These are phyloP conservation scores for Buathra laborator DNA, from an alignment of 2,888 invertebrate species.

Conservation along the genomic window DNA sequence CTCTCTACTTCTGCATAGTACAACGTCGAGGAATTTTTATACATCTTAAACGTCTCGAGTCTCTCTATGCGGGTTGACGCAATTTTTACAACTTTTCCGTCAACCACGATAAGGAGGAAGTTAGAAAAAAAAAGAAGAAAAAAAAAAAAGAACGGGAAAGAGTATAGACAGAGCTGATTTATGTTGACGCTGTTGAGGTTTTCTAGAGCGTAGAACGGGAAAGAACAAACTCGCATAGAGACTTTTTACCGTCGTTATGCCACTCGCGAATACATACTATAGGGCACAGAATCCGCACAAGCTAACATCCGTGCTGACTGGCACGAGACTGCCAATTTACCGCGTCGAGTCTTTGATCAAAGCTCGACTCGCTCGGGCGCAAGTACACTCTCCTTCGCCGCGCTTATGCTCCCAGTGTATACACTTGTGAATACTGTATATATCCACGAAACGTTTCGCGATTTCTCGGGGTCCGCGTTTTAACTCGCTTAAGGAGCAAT, in stretches of 20 bases:
- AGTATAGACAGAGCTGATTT: background rate
- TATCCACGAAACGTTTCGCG: conserved; percentile 56
- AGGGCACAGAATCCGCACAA: background rate
- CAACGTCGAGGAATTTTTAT: conserved; percentile 13
- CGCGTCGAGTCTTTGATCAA: conserved; percentile 71
- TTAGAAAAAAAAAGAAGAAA: background rate
- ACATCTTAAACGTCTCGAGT: conserved; percentile 7
- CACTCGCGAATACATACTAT: background rate
- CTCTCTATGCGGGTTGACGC: background rate
- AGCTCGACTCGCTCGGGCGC: conserved; percentile 28
- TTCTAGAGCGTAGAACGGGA: conserved; percentile 17
- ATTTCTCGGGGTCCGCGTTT: conserved; percentile 76
- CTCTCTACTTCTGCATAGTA: background rate
- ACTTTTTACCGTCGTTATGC: conserved; percentile 16
- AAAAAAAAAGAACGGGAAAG: background rate
- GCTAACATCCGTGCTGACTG: background rate
- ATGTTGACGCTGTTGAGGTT: conserved; percentile 14
- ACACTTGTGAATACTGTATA: conserved; percentile 23
- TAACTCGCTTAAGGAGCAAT: conserved; percentile 79
- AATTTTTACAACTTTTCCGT: background rate
- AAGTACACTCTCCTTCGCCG: background rate
- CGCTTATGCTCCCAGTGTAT: background rate
- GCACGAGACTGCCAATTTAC: conserved; percentile 39
- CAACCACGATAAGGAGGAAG: background rate
- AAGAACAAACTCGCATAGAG: conserved; percentile 4